Evolutionary conservation across 2,797 vertebrate species (phyloP).

Genomic region (Naso thynnoides): DNA sequence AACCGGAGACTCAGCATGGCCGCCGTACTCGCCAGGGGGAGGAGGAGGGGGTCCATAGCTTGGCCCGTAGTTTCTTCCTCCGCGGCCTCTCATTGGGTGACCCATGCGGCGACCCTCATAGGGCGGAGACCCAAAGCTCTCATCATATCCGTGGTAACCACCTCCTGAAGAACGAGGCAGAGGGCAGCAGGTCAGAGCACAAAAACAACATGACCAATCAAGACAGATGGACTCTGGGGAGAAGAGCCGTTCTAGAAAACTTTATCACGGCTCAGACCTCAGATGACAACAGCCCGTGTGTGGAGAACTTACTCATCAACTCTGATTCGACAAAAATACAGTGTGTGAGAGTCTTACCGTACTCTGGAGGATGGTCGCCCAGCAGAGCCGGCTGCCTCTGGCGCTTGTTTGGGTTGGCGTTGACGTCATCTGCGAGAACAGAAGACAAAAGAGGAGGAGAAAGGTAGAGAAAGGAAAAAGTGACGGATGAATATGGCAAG

Average conservation of each 20-base stretch:
- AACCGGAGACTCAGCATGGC: conserved; percentile 93
- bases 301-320: not conserved
- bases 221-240: not conserved
- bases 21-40: conserved; percentile 87
- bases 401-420: conserved; percentile 93
- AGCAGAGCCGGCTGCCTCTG: conserved; percentile 94
- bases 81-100: conserved; percentile 90
- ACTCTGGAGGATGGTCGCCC: conserved; percentile 95
- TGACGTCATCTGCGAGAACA: conserved; percentile 76
- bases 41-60: conserved; percentile 92
- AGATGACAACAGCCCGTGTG: too few species aligned
- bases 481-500: conserved; percentile 10
- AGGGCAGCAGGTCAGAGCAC: not conserved
- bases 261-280: too few species aligned
- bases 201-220: not conserved
- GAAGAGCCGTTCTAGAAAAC: not conserved
- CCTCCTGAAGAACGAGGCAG: conserved; percentile 76
- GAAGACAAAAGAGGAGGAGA: conserved; percentile 35
- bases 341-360: conserved; percentile 83
- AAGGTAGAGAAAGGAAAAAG: not conserved
- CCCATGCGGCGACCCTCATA: conserved; percentile 94
- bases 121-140: conserved; percentile 90
- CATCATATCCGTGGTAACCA: conserved; percentile 90
- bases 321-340: too few species aligned
- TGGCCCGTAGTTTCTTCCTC: conserved; percentile 87